Conservation (phyloP, 2,888 invertebrate genomes). For the Amiota minor region DNA sequence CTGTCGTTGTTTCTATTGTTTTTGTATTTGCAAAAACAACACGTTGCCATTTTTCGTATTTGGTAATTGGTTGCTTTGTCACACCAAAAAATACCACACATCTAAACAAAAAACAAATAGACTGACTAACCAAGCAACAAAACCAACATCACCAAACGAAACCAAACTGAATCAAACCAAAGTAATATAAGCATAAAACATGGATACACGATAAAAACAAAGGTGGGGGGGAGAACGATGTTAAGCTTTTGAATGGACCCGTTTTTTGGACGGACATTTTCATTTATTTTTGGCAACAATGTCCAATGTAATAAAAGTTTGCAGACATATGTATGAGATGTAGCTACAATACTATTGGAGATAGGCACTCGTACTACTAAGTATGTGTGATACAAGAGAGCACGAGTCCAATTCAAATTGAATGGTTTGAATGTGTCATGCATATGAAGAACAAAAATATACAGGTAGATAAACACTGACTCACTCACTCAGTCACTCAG, state of each 20-base stretch:
- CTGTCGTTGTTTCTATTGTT: constrained; percentile 39
- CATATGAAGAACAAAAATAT: background rate
- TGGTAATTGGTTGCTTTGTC: constrained; percentile 66
- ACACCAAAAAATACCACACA: constrained; percentile 48
- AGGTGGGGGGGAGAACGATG: background rate
- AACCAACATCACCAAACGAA: background rate
- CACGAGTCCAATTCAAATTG: constrained; percentile 19
- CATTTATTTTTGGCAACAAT: constrained; percentile 29
- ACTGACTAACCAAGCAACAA: constrained; percentile 5
- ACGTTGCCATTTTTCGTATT: constrained; percentile 67
- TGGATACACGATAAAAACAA: background rate
- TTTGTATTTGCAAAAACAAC: constrained; percentile 51
- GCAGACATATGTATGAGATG: constrained; percentile 14
- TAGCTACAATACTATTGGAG: no score
- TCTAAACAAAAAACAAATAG: constrained; percentile 13
- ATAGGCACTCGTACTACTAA: no score
- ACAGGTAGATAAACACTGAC: background rate
- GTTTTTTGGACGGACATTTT: constrained; percentile 14
- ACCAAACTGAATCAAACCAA: background rate
- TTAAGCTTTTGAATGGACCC: background rate
- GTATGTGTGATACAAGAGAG: background rate
- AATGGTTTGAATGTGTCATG: constrained; percentile 1
- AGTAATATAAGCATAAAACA: background rate
- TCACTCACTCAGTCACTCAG: background rate
- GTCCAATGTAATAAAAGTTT: constrained; percentile 26